phyloP scores from a whole-genome alignment of 2,888 invertebrate genomes.

The Entomobrya multifasciata region DNA sequence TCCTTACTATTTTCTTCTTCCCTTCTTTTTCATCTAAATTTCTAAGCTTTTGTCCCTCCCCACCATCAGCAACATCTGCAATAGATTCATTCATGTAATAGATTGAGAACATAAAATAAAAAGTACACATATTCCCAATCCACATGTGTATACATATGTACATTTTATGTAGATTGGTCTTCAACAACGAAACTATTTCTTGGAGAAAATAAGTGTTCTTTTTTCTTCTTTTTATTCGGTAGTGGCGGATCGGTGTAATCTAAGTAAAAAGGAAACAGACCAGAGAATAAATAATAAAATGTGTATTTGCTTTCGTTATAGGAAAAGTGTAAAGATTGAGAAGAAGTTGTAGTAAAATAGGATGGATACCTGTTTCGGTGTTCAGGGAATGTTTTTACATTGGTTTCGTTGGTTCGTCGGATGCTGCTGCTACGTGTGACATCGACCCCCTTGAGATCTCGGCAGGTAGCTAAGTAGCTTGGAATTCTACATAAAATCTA shows the following conservation, averaged over 20 bases:
- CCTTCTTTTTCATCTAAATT: too few species aligned
- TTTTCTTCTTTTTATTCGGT: not conserved
- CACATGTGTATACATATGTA: slow-evolving; percentile 58
- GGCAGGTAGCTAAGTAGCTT: slow-evolving; percentile 77
- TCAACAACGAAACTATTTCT: not conserved
- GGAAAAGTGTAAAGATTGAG: not conserved
- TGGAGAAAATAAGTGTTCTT: not conserved
- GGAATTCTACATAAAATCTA: slow-evolving; percentile 79
- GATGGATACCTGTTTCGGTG: slow-evolving; percentile 42
- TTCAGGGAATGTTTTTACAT: slow-evolving; percentile 56
- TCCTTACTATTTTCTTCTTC: not conserved
- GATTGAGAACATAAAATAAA: slow-evolving; percentile 48
- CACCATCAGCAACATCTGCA: slow-evolving; percentile 11
- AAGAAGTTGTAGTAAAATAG: slow-evolving; percentile 4
- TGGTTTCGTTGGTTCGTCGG: slow-evolving; percentile 16
- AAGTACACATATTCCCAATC: slow-evolving; percentile 47
- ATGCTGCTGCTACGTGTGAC: slow-evolving; percentile 75
- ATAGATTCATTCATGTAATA: slow-evolving; percentile 53
- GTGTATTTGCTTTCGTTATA: slow-evolving; percentile 39
- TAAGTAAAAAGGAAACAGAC: not conserved
- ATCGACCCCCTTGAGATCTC: slow-evolving; percentile 79
- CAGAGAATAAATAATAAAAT: slow-evolving; percentile 37
- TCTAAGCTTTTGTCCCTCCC: not conserved
- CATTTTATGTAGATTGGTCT: slow-evolving; percentile 60
- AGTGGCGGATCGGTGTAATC: not conserved